phyloP scores from a whole-genome alignment of 35 echinoderm and acorn worm genomes.

The Ophioderma brevispina region DNA sequence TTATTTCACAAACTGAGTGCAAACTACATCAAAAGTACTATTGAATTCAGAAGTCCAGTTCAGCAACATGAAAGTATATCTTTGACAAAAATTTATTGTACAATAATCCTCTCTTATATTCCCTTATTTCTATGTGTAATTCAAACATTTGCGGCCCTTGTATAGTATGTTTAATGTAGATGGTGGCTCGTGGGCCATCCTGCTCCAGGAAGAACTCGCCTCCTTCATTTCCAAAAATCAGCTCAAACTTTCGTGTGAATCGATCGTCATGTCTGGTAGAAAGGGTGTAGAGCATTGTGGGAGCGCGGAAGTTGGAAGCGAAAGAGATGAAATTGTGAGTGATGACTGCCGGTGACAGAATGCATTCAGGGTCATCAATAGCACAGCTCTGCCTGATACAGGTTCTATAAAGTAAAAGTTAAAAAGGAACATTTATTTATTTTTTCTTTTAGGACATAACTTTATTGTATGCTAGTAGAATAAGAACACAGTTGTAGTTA shows the following conservation, averaged over 20 bases:
- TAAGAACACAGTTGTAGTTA: no score
- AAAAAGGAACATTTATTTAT: neutral
- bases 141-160: slow-evolving; percentile 32
- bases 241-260: slow-evolving; percentile 24
- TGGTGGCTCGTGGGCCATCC: slow-evolving; percentile 5
- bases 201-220: slow-evolving; percentile 30
- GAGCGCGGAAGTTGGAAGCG: slow-evolving; percentile 2
- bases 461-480: no score
- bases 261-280: slow-evolving; percentile 2
- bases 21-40: no score
- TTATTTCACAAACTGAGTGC: no score
- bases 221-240: slow-evolving; percentile 27
- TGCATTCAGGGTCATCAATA: slow-evolving; percentile 22
- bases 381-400: slow-evolving; percentile 34
- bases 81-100: slow-evolving; percentile 30
- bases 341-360: slow-evolving; percentile 19
- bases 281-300: slow-evolving; percentile 25
- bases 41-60: neutral
- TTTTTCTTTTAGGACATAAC: no score
- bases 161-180: slow-evolving; percentile 21
- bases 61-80: slow-evolving; percentile 33
- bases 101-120: slow-evolving; percentile 30
- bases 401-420: neutral
- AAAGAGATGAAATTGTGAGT: slow-evolving; percentile 43
- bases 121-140: slow-evolving; percentile 33